Base-by-base conservation (phyloP, 2,113 vertebrate species). In the Eulemur macaco region DNA sequence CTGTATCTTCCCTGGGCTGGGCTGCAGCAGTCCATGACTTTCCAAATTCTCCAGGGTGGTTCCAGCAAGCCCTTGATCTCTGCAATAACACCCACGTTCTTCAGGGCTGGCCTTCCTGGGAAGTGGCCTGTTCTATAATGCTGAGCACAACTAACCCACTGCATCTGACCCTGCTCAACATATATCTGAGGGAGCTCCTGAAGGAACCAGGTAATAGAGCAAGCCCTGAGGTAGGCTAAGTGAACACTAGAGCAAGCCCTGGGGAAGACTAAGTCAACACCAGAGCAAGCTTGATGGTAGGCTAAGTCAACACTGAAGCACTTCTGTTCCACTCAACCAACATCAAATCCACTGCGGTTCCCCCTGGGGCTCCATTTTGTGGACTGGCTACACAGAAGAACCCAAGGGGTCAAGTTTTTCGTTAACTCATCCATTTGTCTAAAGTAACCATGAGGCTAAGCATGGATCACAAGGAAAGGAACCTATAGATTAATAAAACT, bases 401-500 rank as follows among this genome's bases (percentile, higher is more conserved):
- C 14, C 25, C 39, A 88, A 85, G 71, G 25, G 39, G 42, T 34
- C 23, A n/a, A 34, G 58, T 80, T 74, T 82, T 56, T 66, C 77
- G n/a, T 56, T 73, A 84, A 94, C 23, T 92, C 37, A 56, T 37
- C 54, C 29, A 17, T 64, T 69, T 80, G 54, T 68, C 88, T 92
- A 76, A 82, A 87, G 91, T 77, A 94, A 50, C 69, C n/a, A 47
- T 31, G 50, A 92, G 23, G 54, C 58, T 54, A 87, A 86, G 66
- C 17, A 25, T 50, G 27, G 39, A 29, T 73, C 71, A 54, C 37
- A 39, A 45, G 77, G 89, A 90, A 81, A 87, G 31, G 25, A 84
- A 94, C 39, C 88, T 66, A 20, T 31, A 47, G 52, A 82, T 77
- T 47, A 81, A 68, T 84, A 93, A 87, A 90, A 91, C 82, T 34